Base-by-base conservation (phyloP, 2,113 vertebrate genomes). In the Recurvirostra avosetta region DNA sequence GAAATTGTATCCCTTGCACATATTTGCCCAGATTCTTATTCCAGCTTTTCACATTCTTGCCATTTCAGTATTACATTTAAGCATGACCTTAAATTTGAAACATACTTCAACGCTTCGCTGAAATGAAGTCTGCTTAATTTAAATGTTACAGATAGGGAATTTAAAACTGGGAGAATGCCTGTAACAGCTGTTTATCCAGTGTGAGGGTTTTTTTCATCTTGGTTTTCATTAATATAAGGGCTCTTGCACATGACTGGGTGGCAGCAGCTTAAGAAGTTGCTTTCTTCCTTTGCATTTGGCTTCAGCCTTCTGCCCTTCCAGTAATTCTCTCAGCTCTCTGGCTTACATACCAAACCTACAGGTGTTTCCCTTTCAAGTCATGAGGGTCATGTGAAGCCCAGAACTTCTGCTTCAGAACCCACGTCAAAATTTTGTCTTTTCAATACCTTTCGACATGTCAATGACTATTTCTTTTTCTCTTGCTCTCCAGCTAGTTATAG, bases 401-500 rank as follows among this genome's bases (percentile, higher is more conserved):
- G 50, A 49, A 50, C 15, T 75, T 86, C 34, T 43, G 16, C 53
- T 70, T 88, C 59, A 83, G 67, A 86, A 47, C 15, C n/a, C 26
- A 20, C 0, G 0, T 43, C 58, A 56, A 49, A 76, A 47, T 36
- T 32, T 56, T 65, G 6, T 53, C 53, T 94, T 77, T 63, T 41
- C 40, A 17, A 27, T 45, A 20, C 1, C 0, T 87, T 61, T 84
- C 23, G 34, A 82, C 45, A 5, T 11, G 4, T 19, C 7, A 0
- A 34, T 32, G 4, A 17, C 18, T 36, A 2, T 68, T 79, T 86
- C 8, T 63, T 30, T 26, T 68, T 40, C 38, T 53, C 27, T 38
- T 65, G 15, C 41, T 86, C 74, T 34, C 34, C 94, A 98, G 98
- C 96, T 2, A 97, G 97, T 65, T 98, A 97, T 50, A 98, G 97